phyloP scores from a whole-genome alignment of 2,888 invertebrate species.

The Limnephilus auricula region DNA sequence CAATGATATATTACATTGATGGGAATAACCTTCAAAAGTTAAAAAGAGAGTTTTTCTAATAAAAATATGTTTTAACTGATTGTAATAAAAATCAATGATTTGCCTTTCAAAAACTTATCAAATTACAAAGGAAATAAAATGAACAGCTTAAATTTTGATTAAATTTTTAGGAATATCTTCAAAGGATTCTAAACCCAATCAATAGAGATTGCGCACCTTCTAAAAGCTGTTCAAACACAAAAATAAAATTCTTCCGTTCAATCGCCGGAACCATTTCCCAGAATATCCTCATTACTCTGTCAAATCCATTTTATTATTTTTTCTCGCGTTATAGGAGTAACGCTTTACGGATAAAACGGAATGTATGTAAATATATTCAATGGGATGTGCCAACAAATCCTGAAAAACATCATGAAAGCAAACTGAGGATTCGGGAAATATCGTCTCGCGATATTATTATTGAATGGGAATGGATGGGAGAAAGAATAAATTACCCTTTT shows the following conservation, averaged over 20 bases:
- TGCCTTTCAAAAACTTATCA: neutral
- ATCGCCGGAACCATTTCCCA: constrained; percentile 18
- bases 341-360: constrained; percentile 26
- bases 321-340: constrained; percentile 19
- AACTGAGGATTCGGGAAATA: constrained; percentile 26
- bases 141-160: neutral
- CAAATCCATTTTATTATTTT: constrained; percentile 36
- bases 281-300: constrained; percentile 34
- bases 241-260: constrained; percentile 5
- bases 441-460: constrained; percentile 25
- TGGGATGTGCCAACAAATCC: constrained; percentile 43
- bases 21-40: too few species aligned
- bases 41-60: too few species aligned
- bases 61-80: too few species aligned
- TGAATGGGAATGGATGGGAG: constrained; percentile 34
- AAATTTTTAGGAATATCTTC: neutral
- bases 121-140: neutral
- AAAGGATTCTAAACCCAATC: neutral
- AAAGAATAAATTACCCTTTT: constrained; percentile 49
- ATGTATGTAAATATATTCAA: constrained; percentile 50
- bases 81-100: neutral
- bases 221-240: constrained; percentile 16
- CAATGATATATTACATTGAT: too few species aligned
- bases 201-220: neutral
- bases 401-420: constrained; percentile 39